Evolutionary conservation across 2,113 vertebrate species (phyloP), one percentile per base, ranked within the genome.

Genomic region (Scytalopus superciliaris): DNA sequence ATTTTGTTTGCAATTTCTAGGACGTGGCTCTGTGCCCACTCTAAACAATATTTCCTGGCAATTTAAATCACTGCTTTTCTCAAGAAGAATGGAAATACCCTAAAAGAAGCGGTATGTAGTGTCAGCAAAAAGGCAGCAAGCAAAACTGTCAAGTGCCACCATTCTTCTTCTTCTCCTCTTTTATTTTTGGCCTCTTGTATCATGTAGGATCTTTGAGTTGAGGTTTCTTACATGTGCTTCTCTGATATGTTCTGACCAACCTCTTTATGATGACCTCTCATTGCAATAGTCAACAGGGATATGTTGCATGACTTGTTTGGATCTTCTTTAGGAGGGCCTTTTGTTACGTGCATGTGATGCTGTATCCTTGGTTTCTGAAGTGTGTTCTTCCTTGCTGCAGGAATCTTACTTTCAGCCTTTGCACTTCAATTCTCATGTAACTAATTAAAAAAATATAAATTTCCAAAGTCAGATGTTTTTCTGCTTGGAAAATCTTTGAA

Each of bases 241-340:
- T 76, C 24, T 67, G 40, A 14, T 52, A 2, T 0, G 0, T 68
- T 72, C 59, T 72, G 42, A 47, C 27, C 37, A 44, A 1, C 9
- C 22, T 57, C 35, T 49, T 33, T 7, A 24, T 21, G 27, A 17
- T 72, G 81, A 44, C 21, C 35, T 78, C 25, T 67, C 42, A 5
- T 31, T 90, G 67, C 49, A 21, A 0, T 37, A 39, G 27, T 60
- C 42, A 60, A 50, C 52, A 81, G 60, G 42, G 49, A 27, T 5
- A 3, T 5, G 10, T 50, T 21, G 19, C 4, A 9, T 47, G 72
- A 40, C 74, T 83, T 1, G 0, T 57, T 45, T 4, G 2, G 37
- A 28, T 23, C 42, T 42, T 18, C 7, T n/a, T 70, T 66, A 70
- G 39, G 42, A 74, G 35, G 16, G 17, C 35, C 19, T 52, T 87